Base-by-base conservation (phyloP, 1,140 invertebrate genomes). In the Portunus trituberculatus region DNA sequence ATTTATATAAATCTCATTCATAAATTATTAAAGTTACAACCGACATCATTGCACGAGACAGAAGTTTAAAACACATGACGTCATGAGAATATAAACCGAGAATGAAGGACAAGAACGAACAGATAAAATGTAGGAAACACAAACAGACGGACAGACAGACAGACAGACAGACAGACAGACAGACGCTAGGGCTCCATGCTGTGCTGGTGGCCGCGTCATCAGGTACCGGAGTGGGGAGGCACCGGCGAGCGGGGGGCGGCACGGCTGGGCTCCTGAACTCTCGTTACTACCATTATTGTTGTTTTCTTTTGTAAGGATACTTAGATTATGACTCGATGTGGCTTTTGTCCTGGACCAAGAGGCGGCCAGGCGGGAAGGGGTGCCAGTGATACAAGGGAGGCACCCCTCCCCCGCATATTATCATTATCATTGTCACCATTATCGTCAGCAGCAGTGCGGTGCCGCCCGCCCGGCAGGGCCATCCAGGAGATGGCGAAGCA, bases 401-500 rank as follows among this genome's bases (percentile, higher is more conserved):
- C 67, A 20, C 25, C n/a, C 67, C 67, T 76, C n/a, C n/a, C 52
- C 1, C 67, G 20, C 67, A n/a, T n/a, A 76, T 76, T n/a, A 76
- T n/a, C 67, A 76, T 76, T 25, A 76, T 76, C 6, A 76, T 76
- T 20, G n/a, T 25, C 67, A 76, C 6, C 67, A n/a, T 76, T 7
- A 76, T n/a, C 20, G 20, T 25, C 67, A 76, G 67, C 67, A 76
- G 67, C n/a, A 7, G 67, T n/a, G 67, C 67, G 67, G 67, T 76
- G 67, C 67, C 67, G 67, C 67, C 67, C 67, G 67, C 67, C 67
- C 67, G 6, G 67, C 67, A 76, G 67, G 67, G 67, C 25, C 52
- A 91, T 32, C 90, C 67, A 91, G 25, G 29, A 89, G 52, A 82
- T 76, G 87, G n/a, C 76, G 32, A 91, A 82, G 59, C 29, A 91